Evolutionary conservation across 1,140 invertebrate genomes (phyloP).

Genomic region (Drosophila chauvacae): DNA sequence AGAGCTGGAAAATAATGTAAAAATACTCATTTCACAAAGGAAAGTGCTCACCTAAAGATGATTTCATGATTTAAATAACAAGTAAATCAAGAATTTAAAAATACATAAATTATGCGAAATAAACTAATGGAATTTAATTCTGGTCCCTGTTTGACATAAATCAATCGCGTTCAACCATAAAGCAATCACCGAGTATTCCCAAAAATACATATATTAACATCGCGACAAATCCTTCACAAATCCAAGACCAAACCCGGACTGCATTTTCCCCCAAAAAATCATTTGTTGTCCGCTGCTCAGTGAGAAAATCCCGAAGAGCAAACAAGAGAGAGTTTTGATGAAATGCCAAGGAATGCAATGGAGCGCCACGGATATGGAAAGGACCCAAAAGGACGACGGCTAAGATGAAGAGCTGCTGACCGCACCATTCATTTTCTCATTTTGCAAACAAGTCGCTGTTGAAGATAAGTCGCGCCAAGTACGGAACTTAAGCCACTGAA

Average conservation of each 20-base stretch:
- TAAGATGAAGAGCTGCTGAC: constrained; percentile 64
- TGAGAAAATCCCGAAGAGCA: constrained; percentile 5
- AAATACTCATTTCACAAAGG: too few species aligned
- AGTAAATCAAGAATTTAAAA: fast-evolving
- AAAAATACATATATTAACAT: constrained; percentile 12
- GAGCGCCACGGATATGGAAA: constrained; percentile 47
- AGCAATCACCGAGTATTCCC: not conserved
- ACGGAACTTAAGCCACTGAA: constrained; percentile 76
- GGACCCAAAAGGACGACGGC: not conserved
- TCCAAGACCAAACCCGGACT: constrained; percentile 6
- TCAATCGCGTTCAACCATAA: constrained; percentile 2
- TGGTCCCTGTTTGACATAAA: not conserved
- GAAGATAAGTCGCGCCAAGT: constrained; percentile 77
- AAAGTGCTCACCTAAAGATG: not conserved
- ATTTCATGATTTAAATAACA: not conserved
- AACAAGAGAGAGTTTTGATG: constrained; percentile 19
- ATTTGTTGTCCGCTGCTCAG: constrained; percentile 19
- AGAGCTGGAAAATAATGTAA: too few species aligned
- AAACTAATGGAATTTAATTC: not conserved
- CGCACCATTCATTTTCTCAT: constrained; percentile 80
- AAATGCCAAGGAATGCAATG: constrained; percentile 30
- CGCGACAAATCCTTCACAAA: constrained; percentile 23
- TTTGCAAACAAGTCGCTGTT: constrained; percentile 78
- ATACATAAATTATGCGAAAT: not conserved
- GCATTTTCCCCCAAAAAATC: constrained; percentile 8